phyloP scores from a whole-genome alignment of 1,140 invertebrate genomes.

The Oppia nitens region DNA sequence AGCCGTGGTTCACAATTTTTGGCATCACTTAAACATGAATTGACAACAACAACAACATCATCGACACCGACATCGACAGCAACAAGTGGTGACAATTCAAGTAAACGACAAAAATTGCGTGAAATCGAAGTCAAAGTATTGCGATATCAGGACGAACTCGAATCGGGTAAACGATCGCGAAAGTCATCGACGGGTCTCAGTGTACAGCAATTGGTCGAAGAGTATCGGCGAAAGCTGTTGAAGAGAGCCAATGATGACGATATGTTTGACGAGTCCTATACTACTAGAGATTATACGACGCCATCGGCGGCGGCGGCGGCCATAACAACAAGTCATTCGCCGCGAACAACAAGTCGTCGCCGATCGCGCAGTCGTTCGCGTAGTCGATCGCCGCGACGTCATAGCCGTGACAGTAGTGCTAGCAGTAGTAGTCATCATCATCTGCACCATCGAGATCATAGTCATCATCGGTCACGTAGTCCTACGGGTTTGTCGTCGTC shows the following conservation, averaged over 20 bases:
- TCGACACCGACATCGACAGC: not conserved
- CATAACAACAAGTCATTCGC: not conserved
- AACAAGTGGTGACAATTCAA: slow-evolving; percentile 12
- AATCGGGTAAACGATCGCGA: slow-evolving; percentile 55
- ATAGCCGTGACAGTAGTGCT: too few relatives aligned
- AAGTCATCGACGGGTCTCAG: slow-evolving; percentile 50
- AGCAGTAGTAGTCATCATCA: not conserved
- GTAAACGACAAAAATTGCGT: slow-evolving; percentile 61
- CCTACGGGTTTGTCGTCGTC: too few relatives aligned
- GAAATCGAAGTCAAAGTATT: slow-evolving; percentile 82
- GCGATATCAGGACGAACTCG: slow-evolving; percentile 89
- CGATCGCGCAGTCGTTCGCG: slow-evolving; percentile 3
- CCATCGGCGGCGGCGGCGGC: too few relatives aligned
- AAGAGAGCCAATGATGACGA: slow-evolving; percentile 42
- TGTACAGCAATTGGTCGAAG: slow-evolving; percentile 64
- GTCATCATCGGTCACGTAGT: not conserved
- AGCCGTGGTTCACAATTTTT: not conserved
- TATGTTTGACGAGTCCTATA: not conserved
- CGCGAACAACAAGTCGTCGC: not conserved
- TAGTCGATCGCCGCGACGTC: not conserved
- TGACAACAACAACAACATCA: not conserved
- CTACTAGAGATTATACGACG: too few relatives aligned
- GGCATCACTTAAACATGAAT: slow-evolving; percentile 2
- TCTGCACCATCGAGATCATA: not conserved
- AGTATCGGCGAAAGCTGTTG: slow-evolving; percentile 75